Percentiles rank a stretch among this genome's conserved stretches.
phyloP scores from a whole-genome alignment of 2,888 invertebrate genomes.

The Andrena chrysosceles region DNA sequence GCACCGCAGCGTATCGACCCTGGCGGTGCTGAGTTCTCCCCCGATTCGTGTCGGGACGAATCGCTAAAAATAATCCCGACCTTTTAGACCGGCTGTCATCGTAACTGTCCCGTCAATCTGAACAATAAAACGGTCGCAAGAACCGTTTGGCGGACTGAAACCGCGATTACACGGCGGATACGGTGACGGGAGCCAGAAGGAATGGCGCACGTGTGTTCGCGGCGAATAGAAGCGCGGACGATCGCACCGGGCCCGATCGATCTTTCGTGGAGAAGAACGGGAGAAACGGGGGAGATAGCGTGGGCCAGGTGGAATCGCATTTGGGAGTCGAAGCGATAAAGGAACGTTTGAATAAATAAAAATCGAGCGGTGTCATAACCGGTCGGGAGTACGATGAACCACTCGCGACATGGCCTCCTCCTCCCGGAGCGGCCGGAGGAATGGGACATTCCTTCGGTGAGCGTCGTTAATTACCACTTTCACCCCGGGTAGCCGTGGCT shows the following conservation, averaged over 20 bases:
- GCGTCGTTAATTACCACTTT: slow-evolving; percentile 67
- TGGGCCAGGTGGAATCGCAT: background rate
- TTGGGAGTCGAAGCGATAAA: slow-evolving; percentile 24
- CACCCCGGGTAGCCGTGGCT: slow-evolving; percentile 18
- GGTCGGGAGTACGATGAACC: slow-evolving; percentile 63
- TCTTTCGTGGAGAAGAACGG: too few species aligned
- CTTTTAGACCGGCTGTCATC: slow-evolving; percentile 38
- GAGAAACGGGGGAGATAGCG: background rate
- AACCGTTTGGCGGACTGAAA: slow-evolving; percentile 15
- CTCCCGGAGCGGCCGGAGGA: slow-evolving; percentile 35
- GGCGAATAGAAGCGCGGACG: background rate
- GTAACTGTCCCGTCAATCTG: slow-evolving; percentile 31
- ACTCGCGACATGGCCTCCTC: slow-evolving; percentile 32
- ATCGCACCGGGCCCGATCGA: too few species aligned
- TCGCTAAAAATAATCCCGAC: slow-evolving; percentile 63
- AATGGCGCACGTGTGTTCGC: background rate
- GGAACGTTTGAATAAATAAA: slow-evolving; percentile 20
- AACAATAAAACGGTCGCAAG: slow-evolving; percentile 22
- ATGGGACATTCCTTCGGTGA: slow-evolving; percentile 54
- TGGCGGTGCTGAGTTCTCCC: slow-evolving; percentile 22
- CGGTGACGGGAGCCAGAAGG: background rate
- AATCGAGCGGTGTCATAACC: slow-evolving; percentile 58
- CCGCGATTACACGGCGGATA: slow-evolving; percentile 12
- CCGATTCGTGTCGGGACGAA: slow-evolving; percentile 31
- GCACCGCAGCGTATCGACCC: slow-evolving; percentile 45